A percentile compares a stretch with the other conserved stretches of the same genome.
These are phyloP conservation scores for Pteronotus mesoamericanus DNA, from an alignment of 2,797 vertebrate species.

Conservation along the genomic window DNA sequence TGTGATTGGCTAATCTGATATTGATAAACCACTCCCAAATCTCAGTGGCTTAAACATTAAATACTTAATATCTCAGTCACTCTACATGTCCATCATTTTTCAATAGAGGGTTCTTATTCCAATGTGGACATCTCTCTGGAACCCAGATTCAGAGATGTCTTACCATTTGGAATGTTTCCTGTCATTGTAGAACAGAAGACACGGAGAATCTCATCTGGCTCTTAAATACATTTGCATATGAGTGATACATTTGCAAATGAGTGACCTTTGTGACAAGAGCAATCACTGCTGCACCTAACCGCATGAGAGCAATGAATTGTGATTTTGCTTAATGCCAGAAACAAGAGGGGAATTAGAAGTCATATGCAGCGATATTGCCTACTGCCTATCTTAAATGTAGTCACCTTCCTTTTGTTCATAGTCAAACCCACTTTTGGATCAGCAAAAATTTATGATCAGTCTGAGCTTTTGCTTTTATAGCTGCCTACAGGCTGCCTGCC, in stretches of 20 bases:
- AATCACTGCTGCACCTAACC: background rate
- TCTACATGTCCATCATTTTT: background rate
- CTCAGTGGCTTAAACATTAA: background rate
- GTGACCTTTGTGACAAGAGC: background rate
- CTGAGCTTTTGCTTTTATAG: background rate
- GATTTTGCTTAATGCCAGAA: background rate
- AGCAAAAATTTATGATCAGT: background rate
- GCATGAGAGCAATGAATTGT: background rate
- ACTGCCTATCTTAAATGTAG: background rate
- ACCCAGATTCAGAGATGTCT: background rate
- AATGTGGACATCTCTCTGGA: background rate
- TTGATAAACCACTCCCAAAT: background rate
- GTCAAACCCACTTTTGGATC: background rate
- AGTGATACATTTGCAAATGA: background rate
- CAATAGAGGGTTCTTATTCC: background rate
- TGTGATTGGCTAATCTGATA: background rate
- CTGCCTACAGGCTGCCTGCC: background rate
- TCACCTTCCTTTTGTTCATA: background rate
- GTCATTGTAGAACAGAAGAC: background rate
- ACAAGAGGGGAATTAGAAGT: background rate
- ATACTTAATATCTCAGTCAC: background rate
- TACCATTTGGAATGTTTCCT: background rate
- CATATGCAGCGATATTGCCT: background rate
- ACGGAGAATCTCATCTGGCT: background rate
- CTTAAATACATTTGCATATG: background rate